Evolutionary conservation across 2,113 vertebrate species (phyloP).

Genomic region (Tretioscincus oriximinensis): DNA sequence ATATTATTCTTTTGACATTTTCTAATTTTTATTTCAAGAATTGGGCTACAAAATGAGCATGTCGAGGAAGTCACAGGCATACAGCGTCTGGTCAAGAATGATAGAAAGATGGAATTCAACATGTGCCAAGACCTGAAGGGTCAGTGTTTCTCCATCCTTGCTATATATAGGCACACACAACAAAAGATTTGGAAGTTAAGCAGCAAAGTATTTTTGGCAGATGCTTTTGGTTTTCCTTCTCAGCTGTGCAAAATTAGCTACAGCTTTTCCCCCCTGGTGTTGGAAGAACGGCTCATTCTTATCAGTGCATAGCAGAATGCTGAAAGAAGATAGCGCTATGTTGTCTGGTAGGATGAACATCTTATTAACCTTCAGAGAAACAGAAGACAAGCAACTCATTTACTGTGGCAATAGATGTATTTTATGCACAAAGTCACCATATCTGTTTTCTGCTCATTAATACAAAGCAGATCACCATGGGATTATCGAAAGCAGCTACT

Average conservation of each 20-base stretch:
- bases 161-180: background rate
- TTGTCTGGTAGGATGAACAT: constrained; percentile 24
- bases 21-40: background rate
- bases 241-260: constrained; percentile 40
- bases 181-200: background rate
- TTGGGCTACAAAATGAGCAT: background rate
- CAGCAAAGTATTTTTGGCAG: background rate
- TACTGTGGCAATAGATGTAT: too few relatives aligned
- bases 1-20: background rate
- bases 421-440: background rate
- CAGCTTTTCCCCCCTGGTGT: background rate
- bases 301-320: constrained; percentile 47
- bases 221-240: constrained; percentile 29
- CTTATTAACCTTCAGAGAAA: constrained; percentile 10
- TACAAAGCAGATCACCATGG: background rate
- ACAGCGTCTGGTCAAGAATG: background rate
- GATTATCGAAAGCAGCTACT: background rate
- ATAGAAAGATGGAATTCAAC: background rate
- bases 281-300: constrained; percentile 47
- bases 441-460: too few relatives aligned
- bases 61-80: background rate
- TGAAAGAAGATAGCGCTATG: constrained; percentile 16
- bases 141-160: background rate
- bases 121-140: background rate
- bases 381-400: constrained; percentile 29